These are phyloP conservation scores for Hyphantria cunea DNA, from an alignment of 1,140 invertebrate species.

Conservation along the genomic window DNA sequence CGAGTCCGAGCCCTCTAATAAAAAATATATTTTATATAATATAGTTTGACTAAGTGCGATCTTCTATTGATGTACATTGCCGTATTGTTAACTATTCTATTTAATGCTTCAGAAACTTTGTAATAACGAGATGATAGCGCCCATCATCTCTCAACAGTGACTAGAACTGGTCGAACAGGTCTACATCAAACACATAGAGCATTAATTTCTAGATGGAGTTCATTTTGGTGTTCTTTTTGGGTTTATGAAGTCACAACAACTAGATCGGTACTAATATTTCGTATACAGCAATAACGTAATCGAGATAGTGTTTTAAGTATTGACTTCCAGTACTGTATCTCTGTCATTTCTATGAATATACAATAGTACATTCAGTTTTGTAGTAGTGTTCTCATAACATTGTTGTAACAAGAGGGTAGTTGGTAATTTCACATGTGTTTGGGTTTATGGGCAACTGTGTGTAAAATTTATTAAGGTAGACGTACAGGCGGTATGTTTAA, in stretches of 20 bases:
- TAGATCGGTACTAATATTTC: too few relatives aligned
- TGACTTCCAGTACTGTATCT: background rate
- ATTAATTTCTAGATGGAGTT: background rate
- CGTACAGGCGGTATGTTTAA: conserved; percentile 1
- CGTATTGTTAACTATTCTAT: too few relatives aligned
- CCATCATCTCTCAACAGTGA: too few relatives aligned
- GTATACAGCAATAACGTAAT: too few relatives aligned
- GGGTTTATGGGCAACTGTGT: conserved; percentile 24
- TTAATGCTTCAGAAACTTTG: too few relatives aligned
- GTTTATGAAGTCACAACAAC: background rate
- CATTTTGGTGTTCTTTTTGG: background rate
- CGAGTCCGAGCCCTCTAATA: too few relatives aligned
- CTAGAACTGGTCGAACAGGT: background rate
- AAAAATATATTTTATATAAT: too few relatives aligned
- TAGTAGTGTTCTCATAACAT: background rate
- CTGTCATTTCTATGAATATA: background rate
- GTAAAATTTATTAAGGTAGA: conserved; percentile 4
- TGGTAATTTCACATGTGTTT: conserved; percentile 13
- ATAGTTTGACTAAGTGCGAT: too few relatives aligned
- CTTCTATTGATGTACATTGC: too few relatives aligned
- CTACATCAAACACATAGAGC: background rate
- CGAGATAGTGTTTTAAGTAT: too few relatives aligned
- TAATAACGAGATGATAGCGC: too few relatives aligned
- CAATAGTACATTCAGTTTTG: background rate
- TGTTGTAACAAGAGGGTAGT: conserved; percentile 26